These are phyloP conservation scores for Parauchenoglanis punctatus DNA, from an alignment of 2,797 vertebrate genomes.

Conservation along the genomic window DNA sequence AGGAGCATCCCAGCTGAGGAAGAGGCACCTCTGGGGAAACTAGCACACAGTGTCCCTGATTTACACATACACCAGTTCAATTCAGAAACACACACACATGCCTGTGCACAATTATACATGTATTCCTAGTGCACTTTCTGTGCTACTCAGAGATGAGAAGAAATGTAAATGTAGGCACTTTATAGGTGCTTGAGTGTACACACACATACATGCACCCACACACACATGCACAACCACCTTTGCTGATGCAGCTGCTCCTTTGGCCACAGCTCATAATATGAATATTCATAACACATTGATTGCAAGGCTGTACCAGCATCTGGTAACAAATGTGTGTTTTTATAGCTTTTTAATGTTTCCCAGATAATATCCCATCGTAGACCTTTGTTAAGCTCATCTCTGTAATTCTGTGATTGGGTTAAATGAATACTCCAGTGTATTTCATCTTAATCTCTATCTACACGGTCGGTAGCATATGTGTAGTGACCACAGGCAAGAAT, in stretches of 20 bases:
- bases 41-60: not conserved
- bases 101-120: not conserved
- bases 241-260: slow-evolving; percentile 57
- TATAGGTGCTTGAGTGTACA: not conserved
- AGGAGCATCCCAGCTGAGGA: slow-evolving; percentile 25
- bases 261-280: slow-evolving; percentile 56
- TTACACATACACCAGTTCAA: slow-evolving; percentile 28
- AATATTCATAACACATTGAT: slow-evolving; percentile 66
- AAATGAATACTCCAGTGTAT: not conserved
- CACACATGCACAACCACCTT: slow-evolving; percentile 10
- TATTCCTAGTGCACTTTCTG: too few relatives aligned
- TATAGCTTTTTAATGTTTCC: slow-evolving; percentile 14
- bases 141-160: not conserved
- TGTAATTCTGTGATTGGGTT: not conserved
- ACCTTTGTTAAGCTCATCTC: not conserved
- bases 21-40: not conserved
- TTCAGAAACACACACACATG: slow-evolving; percentile 19
- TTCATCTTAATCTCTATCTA: not conserved
- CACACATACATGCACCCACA: slow-evolving; percentile 10
- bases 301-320: slow-evolving; percentile 67
- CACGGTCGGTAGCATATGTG: not conserved
- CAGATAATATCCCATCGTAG: not conserved
- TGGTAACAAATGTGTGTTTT: slow-evolving; percentile 57
- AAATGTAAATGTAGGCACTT: not conserved
- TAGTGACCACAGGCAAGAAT: not conserved